These are phyloP conservation scores for Drosophila testacea DNA, from an alignment of 2,888 invertebrate genomes.

Conservation along the genomic window DNA sequence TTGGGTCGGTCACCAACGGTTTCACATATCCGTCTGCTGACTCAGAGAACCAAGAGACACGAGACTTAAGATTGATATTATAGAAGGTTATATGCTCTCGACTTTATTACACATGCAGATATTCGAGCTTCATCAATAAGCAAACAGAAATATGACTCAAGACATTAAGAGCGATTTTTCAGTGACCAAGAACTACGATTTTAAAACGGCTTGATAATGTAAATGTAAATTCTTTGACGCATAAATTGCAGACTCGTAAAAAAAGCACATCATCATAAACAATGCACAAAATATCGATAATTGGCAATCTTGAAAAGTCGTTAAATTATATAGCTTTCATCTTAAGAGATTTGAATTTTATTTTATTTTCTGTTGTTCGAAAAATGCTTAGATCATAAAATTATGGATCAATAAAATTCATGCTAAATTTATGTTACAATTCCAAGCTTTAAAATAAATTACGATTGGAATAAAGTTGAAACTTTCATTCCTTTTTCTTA, in stretches of 20 bases:
- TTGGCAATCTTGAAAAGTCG: slow-evolving; percentile 39
- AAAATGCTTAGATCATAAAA: slow-evolving; percentile 18
- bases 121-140: slow-evolving; percentile 28
- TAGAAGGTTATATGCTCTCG: slow-evolving; percentile 14
- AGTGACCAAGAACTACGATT: slow-evolving; percentile 7
- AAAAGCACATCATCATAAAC: slow-evolving; percentile 23
- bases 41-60: slow-evolving; percentile 38
- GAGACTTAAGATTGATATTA: slow-evolving; percentile 26
- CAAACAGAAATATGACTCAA: slow-evolving; percentile 44
- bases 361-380: not conserved
- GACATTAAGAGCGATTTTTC: slow-evolving; percentile 7
- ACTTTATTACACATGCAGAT: slow-evolving; percentile 35
- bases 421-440: not conserved
- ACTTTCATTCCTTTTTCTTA: not conserved
- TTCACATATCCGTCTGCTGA: slow-evolving; percentile 62
- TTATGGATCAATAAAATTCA: slow-evolving; percentile 2
- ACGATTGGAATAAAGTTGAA: not conserved
- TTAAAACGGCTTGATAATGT: slow-evolving; percentile 30
- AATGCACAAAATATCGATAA: slow-evolving; percentile 17
- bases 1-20: slow-evolving; percentile 40
- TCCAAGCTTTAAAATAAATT: not conserved
- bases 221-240: slow-evolving; percentile 19
- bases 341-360: slow-evolving; percentile 8
- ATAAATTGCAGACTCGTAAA: slow-evolving; percentile 39
- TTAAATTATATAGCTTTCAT: slow-evolving; percentile 22